Percentiles rank a stretch among this genome's conserved stretches.
Evolutionary conservation across 2,797 vertebrate genomes (phyloP).

Genomic region (Eospalax fontanierii): DNA sequence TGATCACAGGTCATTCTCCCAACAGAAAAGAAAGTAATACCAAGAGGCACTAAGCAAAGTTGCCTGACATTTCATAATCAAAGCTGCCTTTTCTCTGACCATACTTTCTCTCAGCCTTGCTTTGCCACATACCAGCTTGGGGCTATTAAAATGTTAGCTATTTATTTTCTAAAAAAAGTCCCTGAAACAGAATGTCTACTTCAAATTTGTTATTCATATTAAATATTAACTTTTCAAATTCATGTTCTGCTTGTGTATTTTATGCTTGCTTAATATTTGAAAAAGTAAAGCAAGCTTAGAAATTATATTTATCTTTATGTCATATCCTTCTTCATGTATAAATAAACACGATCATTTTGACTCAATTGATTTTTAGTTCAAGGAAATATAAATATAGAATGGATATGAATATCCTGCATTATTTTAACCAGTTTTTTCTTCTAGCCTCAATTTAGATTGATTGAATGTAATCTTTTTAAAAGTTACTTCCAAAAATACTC

Average conservation of each 20-base stretch:
- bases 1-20: too few relatives aligned
- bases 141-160: neutral
- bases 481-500: conserved; percentile 65
- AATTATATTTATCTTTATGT: conserved; percentile 70
- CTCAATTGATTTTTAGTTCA: conserved; percentile 81
- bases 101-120: neutral
- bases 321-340: conserved; percentile 72
- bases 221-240: conserved; percentile 65
- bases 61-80: neutral
- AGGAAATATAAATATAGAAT: conserved; percentile 79
- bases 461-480: conserved; percentile 67
- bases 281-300: conserved; percentile 57
- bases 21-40: too few relatives aligned
- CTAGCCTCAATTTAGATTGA: conserved; percentile 70
- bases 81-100: neutral
- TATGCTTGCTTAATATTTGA: conserved; percentile 51
- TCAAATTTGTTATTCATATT: conserved; percentile 41
- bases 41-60: neutral
- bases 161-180: neutral
- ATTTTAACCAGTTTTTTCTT: conserved; percentile 80
- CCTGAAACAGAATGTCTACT: neutral
- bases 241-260: conserved; percentile 47
- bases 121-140: neutral
- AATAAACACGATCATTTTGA: conserved; percentile 78
- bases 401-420: conserved; percentile 77